Conservation (phyloP, 2,113 vertebrate species). For the Gadus macrocephalus region DNA sequence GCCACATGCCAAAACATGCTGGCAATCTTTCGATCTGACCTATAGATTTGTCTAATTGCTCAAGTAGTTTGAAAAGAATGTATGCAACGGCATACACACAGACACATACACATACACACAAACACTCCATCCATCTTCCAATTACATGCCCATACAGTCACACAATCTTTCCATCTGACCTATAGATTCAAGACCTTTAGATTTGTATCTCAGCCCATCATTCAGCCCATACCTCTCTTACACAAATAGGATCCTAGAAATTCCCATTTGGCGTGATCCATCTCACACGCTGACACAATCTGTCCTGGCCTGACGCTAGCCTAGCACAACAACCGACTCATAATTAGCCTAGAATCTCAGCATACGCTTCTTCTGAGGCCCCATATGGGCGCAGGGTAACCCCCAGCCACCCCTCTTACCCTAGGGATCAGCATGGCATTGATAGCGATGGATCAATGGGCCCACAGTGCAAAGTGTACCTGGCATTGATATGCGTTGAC, state of each 20-base stretch:
- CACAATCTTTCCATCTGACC: too few relatives aligned
- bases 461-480: conserved; percentile 6
- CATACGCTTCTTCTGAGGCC: neutral
- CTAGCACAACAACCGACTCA: neutral
- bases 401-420: conserved; percentile 21
- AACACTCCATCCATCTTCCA: too few relatives aligned
- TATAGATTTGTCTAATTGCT: conserved; percentile 38
- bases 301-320: neutral
- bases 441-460: neutral
- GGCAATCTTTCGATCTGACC: conserved; percentile 28
- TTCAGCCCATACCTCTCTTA: neutral
- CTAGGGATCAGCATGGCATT: conserved; percentile 26
- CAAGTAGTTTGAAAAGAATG: too few relatives aligned
- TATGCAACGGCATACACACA: neutral
- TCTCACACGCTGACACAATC: conserved; percentile 1
- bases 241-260: neutral
- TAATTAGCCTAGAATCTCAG: too few relatives aligned
- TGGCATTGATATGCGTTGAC: conserved; percentile 55
- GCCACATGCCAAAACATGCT: conserved; percentile 46
- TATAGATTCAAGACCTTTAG: too few relatives aligned
- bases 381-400: conserved; percentile 1
- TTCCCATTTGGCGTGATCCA: conserved; percentile 8
- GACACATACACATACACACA: too few relatives aligned
- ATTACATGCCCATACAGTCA: too few relatives aligned
- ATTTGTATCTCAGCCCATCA: neutral